These are phyloP conservation scores for Leptogaster cylindrica DNA, from an alignment of 2,888 invertebrate genomes.

Conservation along the genomic window DNA sequence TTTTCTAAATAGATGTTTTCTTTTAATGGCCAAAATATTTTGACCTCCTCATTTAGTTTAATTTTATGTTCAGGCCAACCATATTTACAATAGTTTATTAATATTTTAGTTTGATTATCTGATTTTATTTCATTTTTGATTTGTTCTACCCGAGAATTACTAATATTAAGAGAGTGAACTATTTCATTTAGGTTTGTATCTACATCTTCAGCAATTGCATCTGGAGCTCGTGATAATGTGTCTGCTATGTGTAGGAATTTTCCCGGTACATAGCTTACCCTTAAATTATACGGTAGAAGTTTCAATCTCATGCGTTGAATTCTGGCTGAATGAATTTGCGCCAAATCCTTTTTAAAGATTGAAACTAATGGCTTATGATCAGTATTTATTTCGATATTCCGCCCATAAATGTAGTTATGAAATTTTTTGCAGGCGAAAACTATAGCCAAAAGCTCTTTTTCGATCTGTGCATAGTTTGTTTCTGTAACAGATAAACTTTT, in stretches of 20 bases:
- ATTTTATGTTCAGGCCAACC: conserved; percentile 28
- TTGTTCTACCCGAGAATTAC: not conserved
- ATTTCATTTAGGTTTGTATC: not conserved
- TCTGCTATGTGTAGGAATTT: not conserved
- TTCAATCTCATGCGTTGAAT: not conserved
- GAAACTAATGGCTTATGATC: no score
- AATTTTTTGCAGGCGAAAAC: no score
- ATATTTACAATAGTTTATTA: conserved; percentile 34
- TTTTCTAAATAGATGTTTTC: conserved; percentile 22
- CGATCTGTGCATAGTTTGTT: not conserved
- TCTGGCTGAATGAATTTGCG: no score
- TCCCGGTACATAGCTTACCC: not conserved
- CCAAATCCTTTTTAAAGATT: no score
- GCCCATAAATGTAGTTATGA: no score
- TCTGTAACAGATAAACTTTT: not conserved
- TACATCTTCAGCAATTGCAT: not conserved
- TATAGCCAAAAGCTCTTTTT: no score
- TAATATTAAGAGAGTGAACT: not conserved
- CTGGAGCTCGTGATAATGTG: not conserved
- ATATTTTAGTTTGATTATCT: not conserved
- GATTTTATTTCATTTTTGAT: not conserved
- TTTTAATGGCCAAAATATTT: conserved; percentile 16
- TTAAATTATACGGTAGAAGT: not conserved
- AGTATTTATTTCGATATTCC: no score
- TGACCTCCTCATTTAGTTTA: conserved; percentile 1